These are phyloP conservation scores for Phalera bucephala DNA, from an alignment of 2,888 invertebrate genomes.

Conservation along the genomic window DNA sequence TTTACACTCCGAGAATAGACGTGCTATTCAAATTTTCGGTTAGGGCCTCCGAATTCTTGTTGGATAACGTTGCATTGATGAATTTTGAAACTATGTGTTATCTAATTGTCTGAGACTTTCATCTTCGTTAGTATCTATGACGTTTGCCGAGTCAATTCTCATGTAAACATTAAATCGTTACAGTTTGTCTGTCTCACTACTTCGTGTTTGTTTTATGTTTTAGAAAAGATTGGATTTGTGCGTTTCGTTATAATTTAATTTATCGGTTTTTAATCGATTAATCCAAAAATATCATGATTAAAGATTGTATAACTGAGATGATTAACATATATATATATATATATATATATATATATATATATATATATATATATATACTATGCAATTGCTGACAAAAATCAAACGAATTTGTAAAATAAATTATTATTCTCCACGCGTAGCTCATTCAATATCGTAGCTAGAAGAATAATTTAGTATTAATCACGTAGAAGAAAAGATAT, in stretches of 20 bases:
- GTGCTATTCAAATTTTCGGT: conserved; percentile 37
- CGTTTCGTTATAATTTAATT: neutral
- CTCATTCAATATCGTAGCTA: too few species aligned
- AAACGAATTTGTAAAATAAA: too few species aligned
- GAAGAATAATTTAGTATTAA: too few species aligned
- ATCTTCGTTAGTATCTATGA: conserved; percentile 27
- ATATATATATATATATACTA: too few species aligned
- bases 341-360: too few species aligned
- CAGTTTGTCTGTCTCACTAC: conserved; percentile 2
- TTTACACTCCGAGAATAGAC: conserved; percentile 14
- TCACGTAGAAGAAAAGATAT: too few species aligned
- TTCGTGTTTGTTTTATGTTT: conserved; percentile 5
- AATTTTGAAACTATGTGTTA: conserved; percentile 30
- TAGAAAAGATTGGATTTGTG: conserved; percentile 10
- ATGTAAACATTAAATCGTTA: conserved; percentile 23
- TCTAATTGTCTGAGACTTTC: conserved; percentile 35
- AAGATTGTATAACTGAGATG: too few species aligned
- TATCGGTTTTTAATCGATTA: neutral
- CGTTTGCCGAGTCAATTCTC: conserved; percentile 22
- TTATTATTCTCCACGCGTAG: too few species aligned
- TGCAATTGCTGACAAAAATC: too few species aligned
- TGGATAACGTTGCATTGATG: conserved; percentile 31
- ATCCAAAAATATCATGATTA: too few species aligned
- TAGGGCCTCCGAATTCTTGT: conserved; percentile 25
- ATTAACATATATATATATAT: too few species aligned